These are phyloP conservation scores for Rotaria magnacalcarata DNA, from an alignment of 2,888 invertebrate species.

Conservation along the genomic window DNA sequence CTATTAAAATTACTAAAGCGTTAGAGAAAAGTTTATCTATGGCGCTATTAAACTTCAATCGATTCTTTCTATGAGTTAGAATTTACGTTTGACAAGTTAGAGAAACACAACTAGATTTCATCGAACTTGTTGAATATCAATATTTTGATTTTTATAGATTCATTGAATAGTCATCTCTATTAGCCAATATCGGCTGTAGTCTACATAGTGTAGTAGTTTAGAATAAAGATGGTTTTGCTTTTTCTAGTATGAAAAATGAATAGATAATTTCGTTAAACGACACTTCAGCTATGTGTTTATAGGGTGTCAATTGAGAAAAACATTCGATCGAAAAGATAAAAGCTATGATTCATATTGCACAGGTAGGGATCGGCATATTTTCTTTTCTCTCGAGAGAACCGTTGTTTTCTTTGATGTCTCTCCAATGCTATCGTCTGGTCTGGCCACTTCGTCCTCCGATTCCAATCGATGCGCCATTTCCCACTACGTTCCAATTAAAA, in stretches of 20 bases:
- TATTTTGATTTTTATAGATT: too few relatives aligned
- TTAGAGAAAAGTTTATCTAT: background rate
- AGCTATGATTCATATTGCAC: background rate
- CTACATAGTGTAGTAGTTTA: too few relatives aligned
- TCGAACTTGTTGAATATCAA: too few relatives aligned
- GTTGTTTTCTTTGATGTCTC: background rate
- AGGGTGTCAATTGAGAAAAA: background rate
- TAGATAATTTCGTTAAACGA: background rate
- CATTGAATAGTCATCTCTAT: too few relatives aligned
- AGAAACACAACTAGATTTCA: too few relatives aligned
- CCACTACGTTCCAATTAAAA: conserved; percentile 2
- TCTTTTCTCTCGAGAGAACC: background rate
- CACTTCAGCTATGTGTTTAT: background rate
- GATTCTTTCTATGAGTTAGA: too few relatives aligned
- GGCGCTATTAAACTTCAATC: too few relatives aligned
- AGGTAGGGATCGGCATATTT: background rate
- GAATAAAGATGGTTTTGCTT: too few relatives aligned
- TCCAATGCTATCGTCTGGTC: background rate
- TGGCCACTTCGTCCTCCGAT: conserved; percentile 7
- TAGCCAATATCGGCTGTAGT: too few relatives aligned
- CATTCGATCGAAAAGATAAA: conserved; percentile 9
- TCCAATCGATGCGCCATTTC: conserved; percentile 15
- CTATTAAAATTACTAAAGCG: background rate
- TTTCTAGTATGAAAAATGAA: too few relatives aligned
- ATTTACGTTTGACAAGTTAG: too few relatives aligned